Conservation (phyloP, 1,140 invertebrate species). For the Lepidurus apus region DNA sequence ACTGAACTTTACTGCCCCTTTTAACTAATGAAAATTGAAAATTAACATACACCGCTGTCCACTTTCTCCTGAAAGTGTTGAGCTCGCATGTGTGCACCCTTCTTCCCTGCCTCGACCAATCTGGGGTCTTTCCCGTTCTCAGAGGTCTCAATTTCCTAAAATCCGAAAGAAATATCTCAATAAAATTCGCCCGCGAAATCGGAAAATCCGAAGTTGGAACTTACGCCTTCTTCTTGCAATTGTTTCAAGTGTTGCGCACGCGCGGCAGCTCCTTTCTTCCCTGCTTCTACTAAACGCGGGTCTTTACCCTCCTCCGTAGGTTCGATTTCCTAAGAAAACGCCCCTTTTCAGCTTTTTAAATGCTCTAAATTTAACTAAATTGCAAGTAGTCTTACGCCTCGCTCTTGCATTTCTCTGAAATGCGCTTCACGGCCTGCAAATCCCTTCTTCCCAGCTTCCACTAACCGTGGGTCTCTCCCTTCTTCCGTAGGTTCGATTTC, state of each 20-base stretch:
- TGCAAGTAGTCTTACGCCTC: not conserved
- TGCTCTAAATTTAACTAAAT: not conserved
- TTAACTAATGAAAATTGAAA: not conserved
- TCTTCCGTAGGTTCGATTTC: slow-evolving; percentile 30
- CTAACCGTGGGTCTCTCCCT: slow-evolving; percentile 27
- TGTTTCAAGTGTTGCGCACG: slow-evolving; percentile 29
- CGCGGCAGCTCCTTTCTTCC: slow-evolving; percentile 29
- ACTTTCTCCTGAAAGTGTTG: slow-evolving; percentile 25
- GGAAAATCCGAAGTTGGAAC: not conserved
- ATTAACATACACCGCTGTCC: slow-evolving; percentile 2
- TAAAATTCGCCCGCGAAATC: not conserved
- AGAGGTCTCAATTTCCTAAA: slow-evolving; percentile 22
- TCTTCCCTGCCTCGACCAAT: slow-evolving; percentile 28
- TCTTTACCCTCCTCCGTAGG: slow-evolving; percentile 31
- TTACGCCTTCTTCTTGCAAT: slow-evolving; percentile 29
- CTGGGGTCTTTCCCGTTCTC: slow-evolving; percentile 28
- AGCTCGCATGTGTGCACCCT: slow-evolving; percentile 25
- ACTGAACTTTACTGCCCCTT: not conserved
- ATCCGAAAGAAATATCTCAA: not conserved
- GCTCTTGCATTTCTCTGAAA: slow-evolving; percentile 18
- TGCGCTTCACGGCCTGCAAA: slow-evolving; percentile 15
- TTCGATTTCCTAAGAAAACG: slow-evolving; percentile 16
- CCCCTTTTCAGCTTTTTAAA: not conserved
- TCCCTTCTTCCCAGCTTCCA: slow-evolving; percentile 29
- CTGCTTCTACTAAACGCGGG: slow-evolving; percentile 30